phyloP scores from a whole-genome alignment of 2,797 vertebrate genomes.

The Poeciliopsis gracilis region DNA sequence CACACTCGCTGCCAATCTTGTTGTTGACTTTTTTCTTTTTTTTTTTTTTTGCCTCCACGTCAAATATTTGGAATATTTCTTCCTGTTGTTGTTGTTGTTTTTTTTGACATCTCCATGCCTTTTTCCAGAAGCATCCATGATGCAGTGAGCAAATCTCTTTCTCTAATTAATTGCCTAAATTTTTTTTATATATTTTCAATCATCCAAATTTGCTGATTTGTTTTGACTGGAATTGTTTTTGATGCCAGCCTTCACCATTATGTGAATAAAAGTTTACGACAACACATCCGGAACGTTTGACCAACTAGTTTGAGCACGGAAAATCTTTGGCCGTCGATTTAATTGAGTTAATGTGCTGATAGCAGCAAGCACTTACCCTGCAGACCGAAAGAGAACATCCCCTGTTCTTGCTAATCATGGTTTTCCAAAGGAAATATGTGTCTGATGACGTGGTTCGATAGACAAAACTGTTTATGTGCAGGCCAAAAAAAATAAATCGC shows the following conservation, averaged over 20 bases:
- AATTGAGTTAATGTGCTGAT: background rate
- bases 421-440: background rate
- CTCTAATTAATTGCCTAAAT: background rate
- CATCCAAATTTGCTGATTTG: background rate
- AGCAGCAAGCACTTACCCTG: background rate
- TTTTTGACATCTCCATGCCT: slow-evolving; percentile 13
- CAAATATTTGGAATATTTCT: slow-evolving; percentile 26
- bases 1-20: slow-evolving; percentile 17
- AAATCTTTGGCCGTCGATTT: background rate
- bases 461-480: background rate
- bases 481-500: background rate
- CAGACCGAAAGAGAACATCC: background rate
- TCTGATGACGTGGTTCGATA: background rate
- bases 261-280: background rate
- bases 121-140: slow-evolving; percentile 5
- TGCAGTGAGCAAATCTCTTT: background rate
- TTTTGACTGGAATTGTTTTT: background rate
- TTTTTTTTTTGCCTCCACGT: slow-evolving; percentile 19
- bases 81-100: slow-evolving; percentile 18
- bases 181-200: too few relatives aligned
- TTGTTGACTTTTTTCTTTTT: slow-evolving; percentile 43
- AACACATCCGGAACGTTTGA: background rate
- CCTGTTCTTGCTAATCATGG: background rate
- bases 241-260: background rate
- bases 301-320: background rate